Evolutionary conservation across 2,113 vertebrate species (phyloP), one percentile per base, ranked within the genome.

Genomic region (Chitala chitala): DNA sequence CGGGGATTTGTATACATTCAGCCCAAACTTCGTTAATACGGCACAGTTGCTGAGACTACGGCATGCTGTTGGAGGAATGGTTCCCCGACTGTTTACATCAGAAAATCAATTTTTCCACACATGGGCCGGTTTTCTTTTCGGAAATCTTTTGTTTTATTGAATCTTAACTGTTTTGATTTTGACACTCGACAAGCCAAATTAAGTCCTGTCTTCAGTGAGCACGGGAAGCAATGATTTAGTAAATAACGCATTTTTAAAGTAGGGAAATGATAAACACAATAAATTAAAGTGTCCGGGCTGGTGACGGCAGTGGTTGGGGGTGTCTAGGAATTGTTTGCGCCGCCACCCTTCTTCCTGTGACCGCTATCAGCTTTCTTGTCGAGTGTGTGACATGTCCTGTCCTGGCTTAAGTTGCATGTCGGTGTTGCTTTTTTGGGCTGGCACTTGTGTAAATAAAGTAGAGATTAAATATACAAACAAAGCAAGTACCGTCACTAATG

Each of bases 351-450:
- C 42, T 68, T 68, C 73, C 73, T 66, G 48, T 74, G 20, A n/a
- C 17, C 56, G 12, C 64, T 69, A 69, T 75, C 63, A 56, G 63
- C 69, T 51, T 50, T 58, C 74, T 71, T 76, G 56, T 72, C 59
- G 56, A 71, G 20, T 63, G 69, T 72, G 69, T 51, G 75, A 71
- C 40, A 44, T 72, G 59, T 76, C 36, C 44, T 61, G 31, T 72
- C 59, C 59, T 22, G n/a, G 48, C n/a, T 65, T 40, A 9, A 65
- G 58, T 61, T 63, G 72, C 46, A 64, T 74, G 76, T 58, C 24
- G n/a, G 55, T 77, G 76, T 74, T 61, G 64, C 50, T 71, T 71
- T 71, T 51, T 64, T 61, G 31, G 42, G 74, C 40, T 70, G 74
- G 59, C 44, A 59, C 40, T 29, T 24, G 44, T 48, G 48, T 44